Evolutionary conservation across 2,113 vertebrate species (phyloP), one percentile per base, ranked within the genome.

Genomic region (Serinus canaria): DNA sequence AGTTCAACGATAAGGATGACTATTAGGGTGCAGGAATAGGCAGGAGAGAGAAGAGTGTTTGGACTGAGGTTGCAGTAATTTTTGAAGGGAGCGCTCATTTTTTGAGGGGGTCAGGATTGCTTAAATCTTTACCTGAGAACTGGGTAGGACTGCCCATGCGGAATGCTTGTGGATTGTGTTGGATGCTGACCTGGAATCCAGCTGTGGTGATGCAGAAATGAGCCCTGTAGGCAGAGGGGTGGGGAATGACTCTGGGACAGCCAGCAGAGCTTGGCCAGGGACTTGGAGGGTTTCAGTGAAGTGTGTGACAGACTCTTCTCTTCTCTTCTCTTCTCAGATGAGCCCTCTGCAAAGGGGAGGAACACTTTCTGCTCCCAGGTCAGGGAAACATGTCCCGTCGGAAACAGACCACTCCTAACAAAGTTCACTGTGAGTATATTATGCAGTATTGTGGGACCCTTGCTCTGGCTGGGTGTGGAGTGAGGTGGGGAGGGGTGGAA

Each of bases 401-500:
- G 97, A 98, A 98, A 98, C 98, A 98, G 96, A 98, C 98, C 93
- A 98, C 98, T 98, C 98, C 98, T 96, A 98, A 98, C 96, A 98
- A 98, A 98, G 98, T 98, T 97, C 98, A 97, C 96, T 98, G 98
- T 98, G 97, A 98, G 98, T 98, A 98, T 17, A 30, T 88, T 59
- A 39, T 16, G 5, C 52, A 74, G 83, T 15, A 3, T 3, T 10
- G 13, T 55, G 63, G 91, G 35, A 46, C 53, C 21, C 49, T 74
- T 73, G 60, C 39, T 80, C 10, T 52, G 50, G 43, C 50, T 49
- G 77, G n/a, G 13, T 87, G 58, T 73, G 70, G 62, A 79, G 89
- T n/a, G 66, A 87, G 62, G 37, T 0, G 18, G 91, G 77, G 74
- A 83, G 87, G 76, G 55, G 56, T 80, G 75, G 30, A 47, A 3